Evolutionary conservation across 1,140 invertebrate genomes (phyloP), one percentile per base, ranked within the genome.

Genomic region (Teleogryllus occipitalis): DNA sequence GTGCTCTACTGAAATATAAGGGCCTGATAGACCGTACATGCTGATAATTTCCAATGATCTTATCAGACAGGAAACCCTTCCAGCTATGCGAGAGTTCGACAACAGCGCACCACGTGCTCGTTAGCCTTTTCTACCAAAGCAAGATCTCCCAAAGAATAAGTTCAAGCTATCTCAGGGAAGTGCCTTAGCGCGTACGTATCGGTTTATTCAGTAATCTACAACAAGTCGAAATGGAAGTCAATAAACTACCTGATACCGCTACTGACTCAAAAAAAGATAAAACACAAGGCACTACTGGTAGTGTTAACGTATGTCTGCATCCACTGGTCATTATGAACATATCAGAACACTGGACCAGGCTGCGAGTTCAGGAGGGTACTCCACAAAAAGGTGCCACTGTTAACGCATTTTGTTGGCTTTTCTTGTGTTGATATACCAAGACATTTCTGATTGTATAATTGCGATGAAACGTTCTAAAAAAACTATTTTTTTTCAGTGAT

Each of bases 261-360:
- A 48, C 77, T 27, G 85, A 87, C 84, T 89, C 85, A 83, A 92
- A 94, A 10, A 93, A 95, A 90, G 93, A 93, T n/a, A n/a, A n/a
- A 75, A 89, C 90, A 2, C 89, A 91, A 12, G 92, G 92, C 39
- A 91, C 92, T 3, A 89, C 91, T 14, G 93, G 93, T 15, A 98
- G 96, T 79, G 95, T 99, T 3, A 96, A 95, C 3, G 93, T 98
- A 21, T 97, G 96, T 3, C 87, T 99, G 46, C 98, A 99, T 90
- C 98, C 98, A 5, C 86, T 99, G 47, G 98, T 99, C 48, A 97
- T 99, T 80, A 98, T 99, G 95, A 99, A 99, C 87, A 95, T 99
- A 80, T 98, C 97, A 2, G 98, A 99, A 87, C 98, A 99, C 84
- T 99, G 97, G 97, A 99, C 98, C 6, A 88, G 98, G 82, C 91